Conservation (phyloP, 1,140 invertebrate genomes). For the Probaryconus sp. region DNA sequence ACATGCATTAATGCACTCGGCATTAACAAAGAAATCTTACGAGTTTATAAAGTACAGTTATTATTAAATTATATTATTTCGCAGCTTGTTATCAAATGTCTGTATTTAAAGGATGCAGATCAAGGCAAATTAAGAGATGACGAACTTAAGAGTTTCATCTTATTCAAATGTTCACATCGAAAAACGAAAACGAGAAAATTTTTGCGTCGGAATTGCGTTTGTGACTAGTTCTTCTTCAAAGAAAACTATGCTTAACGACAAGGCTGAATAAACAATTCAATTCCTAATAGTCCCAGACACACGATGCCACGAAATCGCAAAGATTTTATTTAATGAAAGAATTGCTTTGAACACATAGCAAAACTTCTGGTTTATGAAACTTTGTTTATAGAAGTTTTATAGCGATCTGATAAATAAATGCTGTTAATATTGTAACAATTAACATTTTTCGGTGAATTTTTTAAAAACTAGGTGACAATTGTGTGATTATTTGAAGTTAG, state of each 20-base stretch:
- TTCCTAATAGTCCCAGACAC: slow-evolving; percentile 47
- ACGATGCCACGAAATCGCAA: slow-evolving; percentile 48
- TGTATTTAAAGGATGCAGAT: no score
- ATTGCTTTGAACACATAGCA: slow-evolving; percentile 4
- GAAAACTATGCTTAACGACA: slow-evolving; percentile 27
- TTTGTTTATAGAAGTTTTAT: slow-evolving; percentile 1
- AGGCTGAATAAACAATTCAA: slow-evolving; percentile 48
- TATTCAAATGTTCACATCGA: slow-evolving; percentile 25
- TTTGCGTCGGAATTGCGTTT: slow-evolving; percentile 29
- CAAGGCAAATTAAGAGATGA: no score
- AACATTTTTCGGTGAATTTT: no score
- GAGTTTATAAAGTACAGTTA: no score
- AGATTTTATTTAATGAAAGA: slow-evolving; percentile 10
- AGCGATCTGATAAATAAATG: not conserved
- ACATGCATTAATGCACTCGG: slow-evolving; percentile 19
- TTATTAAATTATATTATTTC: slow-evolving; percentile 34
- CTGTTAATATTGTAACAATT: no score
- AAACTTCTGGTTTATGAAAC: not conserved
- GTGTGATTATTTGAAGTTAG: no score
- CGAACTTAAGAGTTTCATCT: no score
- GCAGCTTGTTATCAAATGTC: no score
- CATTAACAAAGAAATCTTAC: no score
- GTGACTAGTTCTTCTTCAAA: slow-evolving; percentile 11
- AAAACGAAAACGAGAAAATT: slow-evolving; percentile 9
- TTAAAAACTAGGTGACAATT: no score